Base-by-base conservation (phyloP, 1,140 invertebrate genomes). In the Portunus trituberculatus region DNA sequence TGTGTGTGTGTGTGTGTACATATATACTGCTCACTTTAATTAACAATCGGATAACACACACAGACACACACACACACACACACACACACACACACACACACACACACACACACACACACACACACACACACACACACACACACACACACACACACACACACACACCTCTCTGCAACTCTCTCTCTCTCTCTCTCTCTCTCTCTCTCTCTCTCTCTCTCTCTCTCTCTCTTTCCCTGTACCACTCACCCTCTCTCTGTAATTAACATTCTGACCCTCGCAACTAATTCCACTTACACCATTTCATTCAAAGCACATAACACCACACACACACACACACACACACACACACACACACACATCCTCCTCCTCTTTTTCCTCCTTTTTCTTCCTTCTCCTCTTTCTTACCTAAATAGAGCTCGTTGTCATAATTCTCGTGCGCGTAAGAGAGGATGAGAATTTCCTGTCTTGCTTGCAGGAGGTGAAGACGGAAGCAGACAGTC, bases 361-460 rank as follows among this genome's bases (percentile, higher is more conserved):
- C 52, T 59, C 52, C 52, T 59, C 52, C 52, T 59, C 12, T 3
- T 76, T 25, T 8, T n/a, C 25, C 25, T 76, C 67, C n/a, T 76
- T 25, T 25, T 76, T 76, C 67, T 25, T 76, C 67, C n/a, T n/a
- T 2, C 25, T 67, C 46, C 8, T 90, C 39, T 7, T 20, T 14
- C 83, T 93, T 89, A 95, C 94, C 94, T 20, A 95, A 14, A 76
- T 95, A 95, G 0, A 95, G 48, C 48, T 95, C 94, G 20, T 95
- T 95, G 28, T 92, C 91, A 32, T 95, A 32, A 31, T 92, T 32
- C n/a, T 92, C 76, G n/a, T 46, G 29, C 16, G 94, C 83, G 82
- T 95, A 95, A 46, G 94, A 95, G 0, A 95, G 3, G 25, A 95
- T 39, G 7, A 93, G 31, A 59, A 46, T 95, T 46, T 95, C 91